phyloP scores from a whole-genome alignment of 2,113 vertebrate species.

The Clarias batrachus region DNA sequence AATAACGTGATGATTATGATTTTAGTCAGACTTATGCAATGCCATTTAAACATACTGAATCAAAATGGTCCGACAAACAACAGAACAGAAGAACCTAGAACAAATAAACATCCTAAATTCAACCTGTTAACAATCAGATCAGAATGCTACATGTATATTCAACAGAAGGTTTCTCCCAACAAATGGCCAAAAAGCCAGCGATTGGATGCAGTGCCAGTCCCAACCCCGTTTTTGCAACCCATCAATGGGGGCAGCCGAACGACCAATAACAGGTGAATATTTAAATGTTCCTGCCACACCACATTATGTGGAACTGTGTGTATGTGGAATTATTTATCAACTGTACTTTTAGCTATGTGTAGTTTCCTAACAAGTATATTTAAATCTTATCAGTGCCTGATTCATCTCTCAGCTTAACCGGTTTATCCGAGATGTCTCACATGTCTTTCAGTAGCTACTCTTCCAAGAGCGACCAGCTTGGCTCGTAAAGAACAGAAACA shows the following conservation, averaged over 20 bases:
- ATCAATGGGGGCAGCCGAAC: too few species aligned
- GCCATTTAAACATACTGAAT: too few species aligned
- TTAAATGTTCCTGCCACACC: too few species aligned
- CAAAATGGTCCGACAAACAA: not conserved
- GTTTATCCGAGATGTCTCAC: conserved; percentile 61
- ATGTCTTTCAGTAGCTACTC: conserved; percentile 20
- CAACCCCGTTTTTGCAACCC: too few species aligned
- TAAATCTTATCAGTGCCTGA: conserved; percentile 53
- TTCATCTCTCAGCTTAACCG: conserved; percentile 63
- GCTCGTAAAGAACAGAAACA: conserved; percentile 50
- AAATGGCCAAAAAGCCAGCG: too few species aligned
- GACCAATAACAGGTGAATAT: too few species aligned
- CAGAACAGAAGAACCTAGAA: not conserved
- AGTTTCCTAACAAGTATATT: not conserved
- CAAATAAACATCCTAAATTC: not conserved
- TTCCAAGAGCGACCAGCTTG: conserved; percentile 47
- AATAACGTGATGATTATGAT: too few species aligned
- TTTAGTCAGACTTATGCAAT: too few species aligned
- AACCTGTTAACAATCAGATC: not conserved
- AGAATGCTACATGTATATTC: not conserved
- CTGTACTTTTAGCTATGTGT: not conserved
- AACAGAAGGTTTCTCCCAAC: too few species aligned
- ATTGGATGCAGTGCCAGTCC: too few species aligned
- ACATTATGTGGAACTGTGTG: too few species aligned
- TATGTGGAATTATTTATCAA: not conserved